These are phyloP conservation scores for Centropyge bicolor DNA, from an alignment of 2,797 vertebrate species.

Conservation along the genomic window DNA sequence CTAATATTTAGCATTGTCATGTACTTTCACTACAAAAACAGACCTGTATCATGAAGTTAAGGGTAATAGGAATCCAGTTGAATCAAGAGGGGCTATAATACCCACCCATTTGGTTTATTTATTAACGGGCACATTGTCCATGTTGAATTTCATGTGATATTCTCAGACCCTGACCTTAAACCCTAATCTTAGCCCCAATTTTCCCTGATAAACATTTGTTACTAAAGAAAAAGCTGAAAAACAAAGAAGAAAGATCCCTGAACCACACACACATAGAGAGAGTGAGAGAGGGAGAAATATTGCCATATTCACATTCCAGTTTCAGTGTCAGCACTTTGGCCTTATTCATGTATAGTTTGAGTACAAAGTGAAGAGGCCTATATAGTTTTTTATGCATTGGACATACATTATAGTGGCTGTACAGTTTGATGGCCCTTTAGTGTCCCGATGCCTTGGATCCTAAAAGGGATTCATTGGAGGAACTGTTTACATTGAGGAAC, in stretches of 20 bases:
- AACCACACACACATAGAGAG: background rate
- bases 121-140: too few relatives aligned
- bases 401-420: slow-evolving; percentile 10
- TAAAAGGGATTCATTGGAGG: slow-evolving; percentile 24
- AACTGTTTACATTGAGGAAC: slow-evolving; percentile 27
- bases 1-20: background rate
- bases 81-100: background rate
- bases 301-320: background rate
- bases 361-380: background rate
- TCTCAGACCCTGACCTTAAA: background rate
- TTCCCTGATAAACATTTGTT: background rate
- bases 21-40: background rate
- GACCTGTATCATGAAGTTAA: background rate
- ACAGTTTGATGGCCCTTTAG: slow-evolving; percentile 38
- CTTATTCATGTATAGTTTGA: slow-evolving; percentile 14
- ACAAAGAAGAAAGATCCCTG: background rate
- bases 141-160: too few relatives aligned
- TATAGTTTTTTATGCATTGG: background rate
- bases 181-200: too few relatives aligned
- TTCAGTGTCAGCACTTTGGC: slow-evolving; percentile 10
- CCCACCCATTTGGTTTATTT: too few relatives aligned
- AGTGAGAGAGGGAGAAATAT: background rate
- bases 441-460: slow-evolving; percentile 17
- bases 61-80: background rate
- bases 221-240: background rate